A percentile compares a stretch with the other conserved stretches of the same genome.
phyloP scores from a whole-genome alignment of 2,797 vertebrate genomes.

The Sebastes dallii region DNA sequence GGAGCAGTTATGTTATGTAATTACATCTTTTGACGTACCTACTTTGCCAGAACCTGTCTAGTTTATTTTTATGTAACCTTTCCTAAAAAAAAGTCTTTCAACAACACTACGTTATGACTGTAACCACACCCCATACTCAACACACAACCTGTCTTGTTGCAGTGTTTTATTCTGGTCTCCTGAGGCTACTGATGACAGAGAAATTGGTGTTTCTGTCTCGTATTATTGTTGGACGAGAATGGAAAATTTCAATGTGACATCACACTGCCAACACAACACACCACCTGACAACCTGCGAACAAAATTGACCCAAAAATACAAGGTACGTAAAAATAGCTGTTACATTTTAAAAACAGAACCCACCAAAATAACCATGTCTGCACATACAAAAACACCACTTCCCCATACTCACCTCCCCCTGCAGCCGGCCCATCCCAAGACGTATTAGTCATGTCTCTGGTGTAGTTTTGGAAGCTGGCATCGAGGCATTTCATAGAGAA shows the following conservation, averaged over 20 bases:
- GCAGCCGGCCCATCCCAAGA: constrained; percentile 73
- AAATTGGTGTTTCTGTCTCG: not conserved
- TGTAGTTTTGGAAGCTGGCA: constrained; percentile 61
- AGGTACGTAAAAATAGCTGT: not conserved
- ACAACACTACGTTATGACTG: not conserved
- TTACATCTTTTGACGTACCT: no score
- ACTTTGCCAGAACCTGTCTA: not conserved
- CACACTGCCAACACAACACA: not conserved
- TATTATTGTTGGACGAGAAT: not conserved
- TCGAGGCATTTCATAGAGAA: constrained; percentile 65
- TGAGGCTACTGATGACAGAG: not conserved
- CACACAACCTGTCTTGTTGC: not conserved
- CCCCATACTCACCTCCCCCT: constrained; percentile 69
- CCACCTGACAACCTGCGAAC: not conserved
- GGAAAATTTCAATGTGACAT: constrained; percentile 24
- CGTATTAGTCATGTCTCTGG: constrained; percentile 73
- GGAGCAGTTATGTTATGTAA: not conserved
- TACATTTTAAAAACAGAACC: not conserved
- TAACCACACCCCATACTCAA: constrained; percentile 5
- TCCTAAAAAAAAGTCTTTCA: not conserved
- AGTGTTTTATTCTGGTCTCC: not conserved
- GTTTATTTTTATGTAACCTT: not conserved
- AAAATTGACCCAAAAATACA: not conserved
- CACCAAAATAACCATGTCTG: constrained; percentile 7
- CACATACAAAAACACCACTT: not conserved